Evolutionary conservation across 2,888 invertebrate genomes (phyloP).

Genomic region (Phlogophora meticulosa): DNA sequence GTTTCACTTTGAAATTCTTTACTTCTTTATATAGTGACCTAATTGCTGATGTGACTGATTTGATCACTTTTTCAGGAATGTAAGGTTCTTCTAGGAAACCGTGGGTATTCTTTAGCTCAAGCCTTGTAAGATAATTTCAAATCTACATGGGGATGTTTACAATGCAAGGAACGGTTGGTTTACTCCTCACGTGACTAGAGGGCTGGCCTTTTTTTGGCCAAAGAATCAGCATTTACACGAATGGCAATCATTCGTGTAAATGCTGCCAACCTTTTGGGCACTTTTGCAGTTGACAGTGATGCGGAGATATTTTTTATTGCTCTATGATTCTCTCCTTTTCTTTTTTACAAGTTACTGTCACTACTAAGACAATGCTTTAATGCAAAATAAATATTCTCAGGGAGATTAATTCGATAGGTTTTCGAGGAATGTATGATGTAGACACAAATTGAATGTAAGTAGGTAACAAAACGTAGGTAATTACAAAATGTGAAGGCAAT

Average conservation of each 20-base stretch:
- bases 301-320: too few relatives aligned
- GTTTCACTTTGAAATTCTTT: neutral
- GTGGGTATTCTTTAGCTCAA: too few relatives aligned
- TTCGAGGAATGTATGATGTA: conserved; percentile 19
- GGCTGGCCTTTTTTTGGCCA: too few relatives aligned
- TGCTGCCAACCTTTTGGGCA: too few relatives aligned
- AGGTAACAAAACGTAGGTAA: conserved; percentile 40
- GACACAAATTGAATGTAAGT: conserved; percentile 21
- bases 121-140: neutral
- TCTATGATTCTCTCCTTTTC: too few relatives aligned
- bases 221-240: too few relatives aligned
- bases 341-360: too few relatives aligned
- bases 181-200: too few relatives aligned
- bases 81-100: rapidly evolving
- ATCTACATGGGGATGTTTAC: conserved; percentile 2
- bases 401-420: conserved; percentile 24
- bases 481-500: conserved; percentile 44
- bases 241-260: too few relatives aligned
- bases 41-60: neutral
- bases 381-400: too few relatives aligned
- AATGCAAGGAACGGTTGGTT: neutral
- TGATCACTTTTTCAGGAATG: neutral
- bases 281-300: too few relatives aligned
- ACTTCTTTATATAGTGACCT: neutral
- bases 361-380: too few relatives aligned